Base-by-base conservation (phyloP, 2,888 invertebrate genomes). In the Rotaria magnacalcarata region DNA sequence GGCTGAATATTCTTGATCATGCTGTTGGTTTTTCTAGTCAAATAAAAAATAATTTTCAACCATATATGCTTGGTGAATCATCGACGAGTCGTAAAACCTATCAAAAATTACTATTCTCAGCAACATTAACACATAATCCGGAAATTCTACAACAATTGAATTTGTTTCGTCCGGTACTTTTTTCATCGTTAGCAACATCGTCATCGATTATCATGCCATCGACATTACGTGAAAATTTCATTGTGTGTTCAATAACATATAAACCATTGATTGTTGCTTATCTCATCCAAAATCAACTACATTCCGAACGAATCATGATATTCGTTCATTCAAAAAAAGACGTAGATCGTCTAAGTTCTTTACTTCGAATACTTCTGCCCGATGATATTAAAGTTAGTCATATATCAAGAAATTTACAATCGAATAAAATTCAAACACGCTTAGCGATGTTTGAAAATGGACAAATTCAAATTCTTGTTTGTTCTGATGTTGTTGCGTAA, bases 51-150 rank as follows among this genome's bases (percentile, higher is more conserved):
- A n/a, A 27, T 85, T 80, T 84, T 85, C 27, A 85, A 56, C n/a
- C 54, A 52, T 85, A 56, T 85, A 84, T 85, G 84, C n/a, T 74
- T 19, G 24, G 75, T 58, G 58, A 85, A 50, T 27, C 54, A 24
- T 84, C n/a, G 41, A 14, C 58, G 34, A 60, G 16, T n/a, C 54
- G 52, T 10, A 75, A 56, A 47, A 89, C 91, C 88, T 89, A 92
- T 50, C 97, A 97, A 89, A 97, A 97, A 90, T 92, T 99, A 84
- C 92, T 99, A 4, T 96, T 98, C 90, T 98, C 98, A n/a, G 99
- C 99, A 10, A 99, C 99, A 3, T 92, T 98, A 27, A 95, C 96
- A 0, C 96, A 96, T 90, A 97, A 99, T 92, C 97, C 98, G 0
- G 97, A 99, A 91, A 96, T 96, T 90, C 92, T 99, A 85, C 94